Conservation (phyloP, 2,888 invertebrate species). For the Molorchus minor region DNA sequence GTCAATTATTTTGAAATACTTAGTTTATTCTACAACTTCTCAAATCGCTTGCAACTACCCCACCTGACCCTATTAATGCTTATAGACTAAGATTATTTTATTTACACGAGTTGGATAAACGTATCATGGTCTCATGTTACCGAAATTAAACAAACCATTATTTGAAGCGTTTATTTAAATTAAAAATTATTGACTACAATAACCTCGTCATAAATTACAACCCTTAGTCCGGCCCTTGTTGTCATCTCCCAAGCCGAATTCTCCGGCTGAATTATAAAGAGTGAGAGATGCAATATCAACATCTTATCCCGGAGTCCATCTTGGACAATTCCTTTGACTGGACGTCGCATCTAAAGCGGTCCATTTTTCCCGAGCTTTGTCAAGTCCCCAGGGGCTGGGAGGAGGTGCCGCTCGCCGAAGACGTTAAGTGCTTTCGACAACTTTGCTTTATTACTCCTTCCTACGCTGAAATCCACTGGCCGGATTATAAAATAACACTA, state of each 20-base stretch:
- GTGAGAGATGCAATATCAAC: slow-evolving; percentile 65
- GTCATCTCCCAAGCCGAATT: slow-evolving; percentile 43
- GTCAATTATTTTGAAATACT: too few relatives aligned
- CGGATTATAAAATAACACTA: slow-evolving; percentile 24
- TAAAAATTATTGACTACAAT: too few relatives aligned
- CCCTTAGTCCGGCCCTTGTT: neutral
- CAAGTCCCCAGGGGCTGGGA: slow-evolving; percentile 48
- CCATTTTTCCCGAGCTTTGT: slow-evolving; percentile 57
- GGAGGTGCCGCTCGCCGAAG: slow-evolving; percentile 46
- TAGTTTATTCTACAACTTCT: too few relatives aligned
- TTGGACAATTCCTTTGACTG: slow-evolving; percentile 58
- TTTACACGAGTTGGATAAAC: too few relatives aligned
- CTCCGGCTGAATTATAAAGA: slow-evolving; percentile 64
- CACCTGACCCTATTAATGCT: too few relatives aligned
- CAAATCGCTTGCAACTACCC: too few relatives aligned
- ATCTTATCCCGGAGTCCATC: slow-evolving; percentile 57
- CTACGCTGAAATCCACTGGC: slow-evolving; percentile 33
- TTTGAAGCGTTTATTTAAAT: too few relatives aligned
- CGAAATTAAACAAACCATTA: too few relatives aligned
- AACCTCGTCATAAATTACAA: neutral
- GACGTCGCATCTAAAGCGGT: slow-evolving; percentile 58
- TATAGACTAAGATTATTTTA: too few relatives aligned
- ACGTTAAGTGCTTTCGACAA: slow-evolving; percentile 57
- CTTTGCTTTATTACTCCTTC: slow-evolving; percentile 54
- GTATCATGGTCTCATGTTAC: too few relatives aligned